Evolutionary conservation across 2,888 invertebrate genomes (phyloP), one percentile per base, ranked within the genome.

Genomic region (Pardosa pseudoannulata): DNA sequence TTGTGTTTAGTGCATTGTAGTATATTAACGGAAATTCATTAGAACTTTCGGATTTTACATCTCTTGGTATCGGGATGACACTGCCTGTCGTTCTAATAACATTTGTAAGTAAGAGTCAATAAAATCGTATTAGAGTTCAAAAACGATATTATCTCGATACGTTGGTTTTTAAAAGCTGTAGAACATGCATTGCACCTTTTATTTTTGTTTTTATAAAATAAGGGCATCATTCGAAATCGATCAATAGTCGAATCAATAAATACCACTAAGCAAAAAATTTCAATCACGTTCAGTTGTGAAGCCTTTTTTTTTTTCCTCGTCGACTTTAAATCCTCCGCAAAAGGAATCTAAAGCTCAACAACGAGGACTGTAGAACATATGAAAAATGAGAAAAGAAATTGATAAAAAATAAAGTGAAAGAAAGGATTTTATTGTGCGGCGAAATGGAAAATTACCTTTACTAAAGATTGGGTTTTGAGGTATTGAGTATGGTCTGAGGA

Each of bases 221-320:
- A 16, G 23, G 16, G 19, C 3, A 23, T 23, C 23, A 56, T 23
- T 56, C 7, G 62, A 28, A 65, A n/a, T n/a, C 50, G 67, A 80
- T 80, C 80, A 50, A 80, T 74, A 50, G n/a, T 7, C 27, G 16
- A 74, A 80, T 80, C 80, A 68, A 74, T 80, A 74, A n/a, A 73
- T 29, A 46, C 46, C 32, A 64, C 11, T 46, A 32, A 50, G 56
- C 29, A 79, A 39, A 67, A 80, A 65, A 74, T 68, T 80, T 67
- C 73, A 74, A 73, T 74, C 80, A 74, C 74, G 73, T 72, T 41
- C 50, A 41, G 36, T 16, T 74, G n/a, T 23, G 67, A 67, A 32
- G 19, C n/a, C n/a, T n/a, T n/a, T n/a, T 16, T 31, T 29, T 65
- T 28, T n/a, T 65, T 65, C 19, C 23, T 67, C 56, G 7, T 56